Percentiles rank a stretch among this genome's conserved stretches.
Conservation (phyloP, 2,113 vertebrate genomes). For the Myrmecophaga tridactyla region DNA sequence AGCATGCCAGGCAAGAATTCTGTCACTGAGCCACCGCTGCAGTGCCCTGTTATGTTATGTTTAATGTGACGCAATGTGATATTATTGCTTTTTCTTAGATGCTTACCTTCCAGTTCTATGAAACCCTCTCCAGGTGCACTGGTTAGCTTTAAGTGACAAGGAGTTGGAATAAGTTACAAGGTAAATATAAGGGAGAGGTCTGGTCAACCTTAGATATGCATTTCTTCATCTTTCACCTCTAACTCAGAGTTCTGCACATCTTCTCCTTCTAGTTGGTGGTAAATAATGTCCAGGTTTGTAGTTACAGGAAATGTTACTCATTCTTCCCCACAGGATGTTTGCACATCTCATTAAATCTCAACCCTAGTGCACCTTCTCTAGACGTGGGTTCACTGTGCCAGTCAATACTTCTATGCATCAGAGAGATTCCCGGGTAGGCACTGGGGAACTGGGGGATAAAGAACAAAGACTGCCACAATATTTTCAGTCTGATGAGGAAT, state of each 20-base stretch:
- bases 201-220: background rate
- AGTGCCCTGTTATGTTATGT: too few species aligned
- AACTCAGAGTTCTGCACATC: accelerated
- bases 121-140: background rate
- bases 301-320: background rate
- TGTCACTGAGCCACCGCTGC: too few species aligned
- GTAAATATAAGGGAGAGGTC: background rate
- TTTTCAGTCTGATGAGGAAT: background rate
- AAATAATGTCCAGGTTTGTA: background rate
- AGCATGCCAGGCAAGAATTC: too few species aligned
- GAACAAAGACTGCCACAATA: background rate
- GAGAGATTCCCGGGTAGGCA: background rate
- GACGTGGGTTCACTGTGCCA: background rate
- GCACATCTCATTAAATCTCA: background rate
- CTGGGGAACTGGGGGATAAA: background rate
- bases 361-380: background rate
- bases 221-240: background rate
- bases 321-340: background rate
- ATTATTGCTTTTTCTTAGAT: background rate
- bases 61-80: background rate
- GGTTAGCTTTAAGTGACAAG: background rate
- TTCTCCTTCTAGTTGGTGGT: background rate
- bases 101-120: background rate
- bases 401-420: background rate
- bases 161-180: background rate